A percentile compares a stretch with the other conserved stretches of the same genome.
Conservation (phyloP, 2,113 vertebrate species). For the Anguilla japonica region DNA sequence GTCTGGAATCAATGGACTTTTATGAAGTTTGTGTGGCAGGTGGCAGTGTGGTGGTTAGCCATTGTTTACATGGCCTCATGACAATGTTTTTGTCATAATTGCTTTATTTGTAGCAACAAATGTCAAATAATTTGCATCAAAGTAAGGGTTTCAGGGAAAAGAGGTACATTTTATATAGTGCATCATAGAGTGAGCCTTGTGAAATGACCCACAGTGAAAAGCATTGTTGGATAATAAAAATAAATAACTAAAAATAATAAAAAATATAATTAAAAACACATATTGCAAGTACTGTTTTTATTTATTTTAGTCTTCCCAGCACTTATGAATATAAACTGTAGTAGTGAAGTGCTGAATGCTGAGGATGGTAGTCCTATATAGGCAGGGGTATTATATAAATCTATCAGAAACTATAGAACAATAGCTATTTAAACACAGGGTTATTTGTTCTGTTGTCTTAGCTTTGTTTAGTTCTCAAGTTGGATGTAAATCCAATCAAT, state of each 20-base stretch:
- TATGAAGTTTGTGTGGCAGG: conserved; percentile 68
- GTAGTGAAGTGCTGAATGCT: no score
- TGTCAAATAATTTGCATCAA: conserved; percentile 63
- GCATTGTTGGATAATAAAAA: not conserved
- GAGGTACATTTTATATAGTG: not conserved
- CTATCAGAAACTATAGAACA: no score
- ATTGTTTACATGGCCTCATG: conserved; percentile 68
- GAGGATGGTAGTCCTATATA: no score
- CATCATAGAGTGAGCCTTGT: not conserved
- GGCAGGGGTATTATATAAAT: no score
- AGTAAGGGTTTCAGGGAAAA: not conserved
- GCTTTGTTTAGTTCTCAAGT: no score
- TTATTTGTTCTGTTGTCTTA: no score
- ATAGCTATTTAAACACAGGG: no score
- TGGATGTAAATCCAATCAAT: no score
- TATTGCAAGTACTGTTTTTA: no score
- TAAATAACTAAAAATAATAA: not conserved
- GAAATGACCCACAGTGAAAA: not conserved
- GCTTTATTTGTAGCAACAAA: conserved; percentile 59
- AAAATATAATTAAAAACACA: no score
- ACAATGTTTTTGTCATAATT: conserved; percentile 63
- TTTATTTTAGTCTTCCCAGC: no score
- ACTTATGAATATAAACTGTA: no score
- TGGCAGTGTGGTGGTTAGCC: conserved; percentile 54
- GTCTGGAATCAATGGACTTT: conserved; percentile 75